Evolutionary conservation across 2,888 invertebrate species (phyloP), one percentile per base, ranked within the genome.

Genomic region (Pristionchus arcanus): DNA sequence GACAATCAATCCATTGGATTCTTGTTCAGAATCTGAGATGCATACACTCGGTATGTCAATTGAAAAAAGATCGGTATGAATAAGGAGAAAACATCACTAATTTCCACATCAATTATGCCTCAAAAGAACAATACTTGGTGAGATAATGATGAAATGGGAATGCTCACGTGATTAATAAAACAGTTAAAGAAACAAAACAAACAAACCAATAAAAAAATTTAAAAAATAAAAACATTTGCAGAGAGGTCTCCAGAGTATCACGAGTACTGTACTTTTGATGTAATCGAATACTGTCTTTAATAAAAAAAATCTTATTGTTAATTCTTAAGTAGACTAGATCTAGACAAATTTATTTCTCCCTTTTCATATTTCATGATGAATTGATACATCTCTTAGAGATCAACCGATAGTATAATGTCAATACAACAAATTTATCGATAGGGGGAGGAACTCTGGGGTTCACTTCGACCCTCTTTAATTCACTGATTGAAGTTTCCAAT

Each of bases 401-500:
- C 42, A 49, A 49, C 9, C 42, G 42, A 49, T 49, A 11, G 42
- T 9, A 49, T 49, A 49, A 11, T 49, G 42, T 49, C 59, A 25
- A 59, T 59, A 21, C 66, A 66, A 66, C 25, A 37, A 74, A 34
- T 74, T 28, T 34, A 49, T 83, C n/a, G n/a, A 19, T 83, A 25
- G 53, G 53, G 49, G 81, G 81, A 83, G 53, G 81, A 83, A 83
- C 81, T 49, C 81, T 59, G 21, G 7, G 55, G 84, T 84, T 84
- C 84, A 31, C 84, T 53, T 84, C 84, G 15, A 84, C 84, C 84
- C 59, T 59, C 28, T 25, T 5, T 15, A 15, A 0, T 84, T 28
- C 55, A 59, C 55, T 84, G 31, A 77, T 84, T 9, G 55, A 84
- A 84, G 55, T 84, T 84, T 53, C 84, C 84, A 28, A 84, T 84